phyloP scores from a whole-genome alignment of 2,888 invertebrate species.

The Xylota sylvarum region DNA sequence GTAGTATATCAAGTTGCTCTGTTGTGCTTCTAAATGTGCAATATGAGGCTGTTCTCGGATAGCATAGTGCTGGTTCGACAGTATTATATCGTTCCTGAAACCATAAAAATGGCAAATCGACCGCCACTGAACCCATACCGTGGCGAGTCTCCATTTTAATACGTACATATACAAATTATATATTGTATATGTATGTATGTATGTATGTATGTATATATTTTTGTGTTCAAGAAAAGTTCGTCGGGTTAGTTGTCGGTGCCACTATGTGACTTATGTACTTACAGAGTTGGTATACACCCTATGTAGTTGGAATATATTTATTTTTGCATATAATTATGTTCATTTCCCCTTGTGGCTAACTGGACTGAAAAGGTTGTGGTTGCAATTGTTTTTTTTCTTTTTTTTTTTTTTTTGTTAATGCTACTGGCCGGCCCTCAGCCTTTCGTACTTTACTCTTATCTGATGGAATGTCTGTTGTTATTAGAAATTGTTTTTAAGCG shows the following conservation, averaged over 20 bases:
- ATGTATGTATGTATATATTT: constrained; percentile 64
- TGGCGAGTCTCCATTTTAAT: constrained; percentile 75
- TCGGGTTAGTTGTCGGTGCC: constrained; percentile 60
- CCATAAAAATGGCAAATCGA: constrained; percentile 84
- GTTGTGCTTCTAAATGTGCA: constrained; percentile 69
- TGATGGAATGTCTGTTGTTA: constrained; percentile 50
- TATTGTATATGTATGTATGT: too few species aligned
- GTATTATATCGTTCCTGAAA: constrained; percentile 80
- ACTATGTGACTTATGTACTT: constrained; percentile 58
- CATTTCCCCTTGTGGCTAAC: constrained; percentile 72
- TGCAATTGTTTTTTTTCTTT: constrained; percentile 56
- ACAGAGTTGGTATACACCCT: constrained; percentile 33
- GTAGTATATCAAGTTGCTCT: constrained; percentile 74
- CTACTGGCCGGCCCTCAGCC: background rate
- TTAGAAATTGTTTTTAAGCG: constrained; percentile 10
- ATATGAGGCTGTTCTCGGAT: constrained; percentile 67
- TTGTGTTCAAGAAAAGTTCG: constrained; percentile 66
- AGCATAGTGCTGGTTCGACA: constrained; percentile 71
- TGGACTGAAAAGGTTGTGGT: constrained; percentile 72
- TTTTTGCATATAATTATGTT: constrained; percentile 75
- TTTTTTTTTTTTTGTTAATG: constrained; percentile 14
- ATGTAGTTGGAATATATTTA: constrained; percentile 28
- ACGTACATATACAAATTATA: background rate
- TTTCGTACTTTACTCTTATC: constrained; percentile 28
- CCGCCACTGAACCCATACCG: constrained; percentile 77